Percentiles rank a stretch among this genome's conserved stretches.
Evolutionary conservation across 1,140 invertebrate genomes (phyloP).

Genomic region (Venturia canescens): DNA sequence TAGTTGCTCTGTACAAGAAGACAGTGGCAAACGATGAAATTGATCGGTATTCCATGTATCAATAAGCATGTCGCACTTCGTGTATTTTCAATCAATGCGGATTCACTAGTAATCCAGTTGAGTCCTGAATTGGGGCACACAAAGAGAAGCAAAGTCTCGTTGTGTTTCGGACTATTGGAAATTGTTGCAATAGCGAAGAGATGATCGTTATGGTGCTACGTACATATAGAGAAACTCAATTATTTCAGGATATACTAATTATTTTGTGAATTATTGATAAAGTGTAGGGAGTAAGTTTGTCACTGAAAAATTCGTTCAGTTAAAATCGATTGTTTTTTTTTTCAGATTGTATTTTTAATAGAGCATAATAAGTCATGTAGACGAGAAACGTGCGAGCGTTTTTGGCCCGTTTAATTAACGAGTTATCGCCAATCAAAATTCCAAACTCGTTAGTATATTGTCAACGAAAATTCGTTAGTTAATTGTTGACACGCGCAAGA

Average conservation of each 20-base stretch:
- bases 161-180: neutral
- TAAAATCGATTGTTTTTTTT: no score
- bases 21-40: neutral
- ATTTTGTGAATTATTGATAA: neutral
- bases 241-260: neutral
- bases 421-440: no score
- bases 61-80: neutral
- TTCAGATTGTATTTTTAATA: no score
- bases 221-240: neutral
- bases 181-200: neutral
- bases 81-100: neutral
- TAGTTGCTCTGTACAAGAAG: neutral
- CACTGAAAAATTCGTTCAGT: no score
- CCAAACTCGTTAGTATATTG: no score
- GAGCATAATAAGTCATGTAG: no score
- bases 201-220: neutral
- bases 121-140: neutral
- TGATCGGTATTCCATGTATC: neutral
- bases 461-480: no score
- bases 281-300: neutral
- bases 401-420: no score
- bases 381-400: no score
- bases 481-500: no score
- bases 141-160: neutral
- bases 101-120: neutral